phyloP scores from a whole-genome alignment of 2,113 vertebrate species.

The Macrotus californicus region DNA sequence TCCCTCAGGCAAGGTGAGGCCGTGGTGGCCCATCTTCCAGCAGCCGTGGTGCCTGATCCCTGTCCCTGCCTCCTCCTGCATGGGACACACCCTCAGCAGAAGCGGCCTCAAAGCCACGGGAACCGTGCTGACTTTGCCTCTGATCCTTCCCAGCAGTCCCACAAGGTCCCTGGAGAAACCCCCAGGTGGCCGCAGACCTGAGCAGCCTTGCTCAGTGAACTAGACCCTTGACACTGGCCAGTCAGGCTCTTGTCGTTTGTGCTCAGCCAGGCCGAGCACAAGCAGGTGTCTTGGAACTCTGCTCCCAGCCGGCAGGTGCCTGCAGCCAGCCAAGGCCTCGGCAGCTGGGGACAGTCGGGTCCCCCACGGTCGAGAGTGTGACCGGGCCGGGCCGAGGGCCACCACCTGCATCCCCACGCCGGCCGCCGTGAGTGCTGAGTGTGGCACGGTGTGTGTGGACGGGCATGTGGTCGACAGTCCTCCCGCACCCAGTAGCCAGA shows the following conservation, averaged over 20 bases:
- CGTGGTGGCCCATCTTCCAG: rapidly evolving
- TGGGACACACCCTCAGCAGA: not conserved
- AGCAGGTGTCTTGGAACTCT: not conserved
- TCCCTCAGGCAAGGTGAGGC: not conserved
- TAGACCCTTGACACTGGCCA: not conserved
- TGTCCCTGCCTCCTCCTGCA: rapidly evolving
- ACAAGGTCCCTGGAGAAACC: not conserved
- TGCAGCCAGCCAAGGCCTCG: not conserved
- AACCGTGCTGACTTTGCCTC: not conserved
- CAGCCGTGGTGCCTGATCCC: rapidly evolving
- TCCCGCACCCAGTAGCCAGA: conserved; percentile 73
- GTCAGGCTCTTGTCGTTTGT: rapidly evolving
- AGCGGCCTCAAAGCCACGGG: rapidly evolving
- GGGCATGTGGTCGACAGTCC: conserved; percentile 47
- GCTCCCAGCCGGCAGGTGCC: rapidly evolving
- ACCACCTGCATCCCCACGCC: not conserved
- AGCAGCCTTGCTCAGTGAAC: not conserved
- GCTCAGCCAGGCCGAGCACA: not conserved
- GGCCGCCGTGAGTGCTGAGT: not conserved
- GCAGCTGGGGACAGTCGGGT: not conserved
- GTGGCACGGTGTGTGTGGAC: not conserved
- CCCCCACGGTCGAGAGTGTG: rapidly evolving
- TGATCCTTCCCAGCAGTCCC: not conserved
- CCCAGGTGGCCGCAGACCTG: not conserved
- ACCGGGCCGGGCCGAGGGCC: rapidly evolving